phyloP scores from a whole-genome alignment of 53 echinoderm and acorn worm species.

The Echinarachnius parma region DNA sequence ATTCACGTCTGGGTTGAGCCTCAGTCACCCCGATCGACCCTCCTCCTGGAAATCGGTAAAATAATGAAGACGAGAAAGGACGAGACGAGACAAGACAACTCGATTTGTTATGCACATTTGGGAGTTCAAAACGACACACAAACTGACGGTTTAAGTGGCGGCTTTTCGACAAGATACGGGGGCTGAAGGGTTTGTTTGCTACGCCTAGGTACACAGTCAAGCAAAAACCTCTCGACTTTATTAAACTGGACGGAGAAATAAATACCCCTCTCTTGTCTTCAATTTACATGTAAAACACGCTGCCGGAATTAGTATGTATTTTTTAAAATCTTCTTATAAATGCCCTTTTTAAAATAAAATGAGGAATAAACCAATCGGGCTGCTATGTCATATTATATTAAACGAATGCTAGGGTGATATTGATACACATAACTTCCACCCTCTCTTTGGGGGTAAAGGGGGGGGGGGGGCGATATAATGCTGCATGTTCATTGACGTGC shows the following conservation, averaged over 20 bases:
- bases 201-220: conserved; percentile 40
- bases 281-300: background rate
- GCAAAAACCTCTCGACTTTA: conserved; percentile 42
- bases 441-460: no score
- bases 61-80: background rate
- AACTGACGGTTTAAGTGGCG: conserved; percentile 45
- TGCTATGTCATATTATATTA: no score
- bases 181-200: conserved; percentile 33
- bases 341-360: no score
- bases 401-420: no score
- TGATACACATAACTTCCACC: no score
- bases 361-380: no score
- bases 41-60: no score
- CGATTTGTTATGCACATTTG: conserved; percentile 26
- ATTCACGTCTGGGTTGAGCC: no score
- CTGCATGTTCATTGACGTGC: conserved; percentile 5
- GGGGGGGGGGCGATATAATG: background rate
- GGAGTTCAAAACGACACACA: conserved; percentile 9
- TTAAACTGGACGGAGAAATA: conserved; percentile 9
- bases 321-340: no score
- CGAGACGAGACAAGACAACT: background rate
- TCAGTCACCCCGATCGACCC: no score
- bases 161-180: conserved; percentile 15
- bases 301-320: no score
- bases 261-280: background rate